A percentile compares a stretch with the other conserved stretches of the same genome.
These are phyloP conservation scores for Cheilosia impressa DNA, from an alignment of 2,888 invertebrate species.

Conservation along the genomic window DNA sequence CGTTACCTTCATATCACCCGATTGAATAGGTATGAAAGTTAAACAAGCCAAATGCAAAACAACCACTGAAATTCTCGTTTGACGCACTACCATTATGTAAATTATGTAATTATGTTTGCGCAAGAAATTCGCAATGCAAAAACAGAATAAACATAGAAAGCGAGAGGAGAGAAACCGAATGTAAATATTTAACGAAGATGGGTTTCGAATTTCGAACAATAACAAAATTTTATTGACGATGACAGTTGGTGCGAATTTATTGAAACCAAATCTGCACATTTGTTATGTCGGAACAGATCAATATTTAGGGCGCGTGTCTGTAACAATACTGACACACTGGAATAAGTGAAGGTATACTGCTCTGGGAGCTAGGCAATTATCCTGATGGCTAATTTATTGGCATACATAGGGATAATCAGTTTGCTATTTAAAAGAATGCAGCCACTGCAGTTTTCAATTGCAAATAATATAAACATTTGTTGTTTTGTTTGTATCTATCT, in stretches of 20 bases:
- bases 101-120: neutral
- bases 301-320: too few relatives aligned
- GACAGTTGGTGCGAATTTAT: neutral
- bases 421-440: too few relatives aligned
- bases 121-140: neutral
- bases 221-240: neutral
- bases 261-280: too few relatives aligned
- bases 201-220: neutral
- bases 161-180: slow-evolving; percentile 8
- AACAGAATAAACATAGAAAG: slow-evolving; percentile 23
- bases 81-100: neutral
- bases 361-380: too few relatives aligned
- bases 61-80: slow-evolving; percentile 7
- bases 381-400: too few relatives aligned
- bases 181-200: slow-evolving; percentile 4
- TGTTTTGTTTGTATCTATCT: too few relatives aligned
- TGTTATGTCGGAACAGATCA: too few relatives aligned
- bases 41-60: neutral
- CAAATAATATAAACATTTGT: too few relatives aligned
- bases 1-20: neutral
- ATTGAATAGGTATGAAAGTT: neutral
- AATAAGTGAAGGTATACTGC: too few relatives aligned
- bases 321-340: too few relatives aligned
- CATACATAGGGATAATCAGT: too few relatives aligned
- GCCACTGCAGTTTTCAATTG: too few relatives aligned